A percentile compares a stretch with the other conserved stretches of the same genome.
Evolutionary conservation across 2,888 invertebrate species (phyloP).

Genomic region (Tetragonisca angustula): DNA sequence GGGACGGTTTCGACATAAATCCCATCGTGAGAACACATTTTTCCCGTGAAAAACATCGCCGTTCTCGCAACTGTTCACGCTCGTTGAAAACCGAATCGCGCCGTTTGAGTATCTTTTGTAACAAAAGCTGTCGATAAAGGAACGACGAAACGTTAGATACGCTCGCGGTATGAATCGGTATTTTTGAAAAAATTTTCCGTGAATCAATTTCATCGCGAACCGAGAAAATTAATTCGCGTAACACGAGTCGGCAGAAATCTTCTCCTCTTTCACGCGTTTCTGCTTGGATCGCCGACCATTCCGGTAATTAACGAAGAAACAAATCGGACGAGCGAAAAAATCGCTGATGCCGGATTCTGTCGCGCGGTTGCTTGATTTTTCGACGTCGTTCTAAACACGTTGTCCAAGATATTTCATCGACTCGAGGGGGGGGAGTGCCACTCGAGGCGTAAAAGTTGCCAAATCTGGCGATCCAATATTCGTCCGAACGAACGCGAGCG

Average conservation of each 20-base stretch:
- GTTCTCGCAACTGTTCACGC: slow-evolving; percentile 14
- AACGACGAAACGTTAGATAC: not conserved
- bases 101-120: not conserved
- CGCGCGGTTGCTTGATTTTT: not conserved
- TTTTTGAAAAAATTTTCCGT: not conserved
- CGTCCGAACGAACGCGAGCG: slow-evolving; percentile 38
- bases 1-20: slow-evolving; percentile 14
- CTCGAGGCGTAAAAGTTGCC: slow-evolving; percentile 39
- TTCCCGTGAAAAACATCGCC: slow-evolving; percentile 8
- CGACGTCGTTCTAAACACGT: slow-evolving; percentile 7
- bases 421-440: not conserved
- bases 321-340: no score
- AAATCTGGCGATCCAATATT: slow-evolving; percentile 58
- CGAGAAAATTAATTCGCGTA: not conserved
- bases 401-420: slow-evolving; percentile 23
- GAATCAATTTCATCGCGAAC: no score
- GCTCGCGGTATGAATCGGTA: not conserved
- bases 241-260: not conserved
- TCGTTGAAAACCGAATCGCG: not conserved
- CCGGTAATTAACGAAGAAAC: no score
- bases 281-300: not conserved
- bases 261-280: not conserved
- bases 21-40: not conserved
- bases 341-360: not conserved
- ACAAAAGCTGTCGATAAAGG: not conserved